Evolutionary conservation across 2,797 vertebrate genomes (phyloP).

Genomic region (Knipowitschia caucasica): DNA sequence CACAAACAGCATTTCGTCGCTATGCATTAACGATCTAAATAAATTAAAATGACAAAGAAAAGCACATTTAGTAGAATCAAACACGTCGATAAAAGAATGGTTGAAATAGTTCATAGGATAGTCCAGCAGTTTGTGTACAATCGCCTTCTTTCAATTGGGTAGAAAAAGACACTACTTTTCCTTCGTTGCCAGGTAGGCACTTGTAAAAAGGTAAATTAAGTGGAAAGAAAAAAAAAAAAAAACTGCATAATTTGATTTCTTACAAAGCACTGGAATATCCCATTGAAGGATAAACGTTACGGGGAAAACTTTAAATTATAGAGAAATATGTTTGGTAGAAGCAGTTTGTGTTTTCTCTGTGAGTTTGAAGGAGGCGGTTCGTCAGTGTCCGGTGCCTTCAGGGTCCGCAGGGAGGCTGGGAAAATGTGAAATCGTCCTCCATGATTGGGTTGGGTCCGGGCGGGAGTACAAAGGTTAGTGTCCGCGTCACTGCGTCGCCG

Average conservation of each 20-base stretch:
- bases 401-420: conserved; percentile 25
- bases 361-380: conserved; percentile 24
- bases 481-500: conserved; percentile 77
- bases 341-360: conserved; percentile 21
- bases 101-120: conserved; percentile 7
- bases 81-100: conserved; percentile 38
- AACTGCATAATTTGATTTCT: not conserved
- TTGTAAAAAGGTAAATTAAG: not conserved
- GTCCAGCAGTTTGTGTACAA: conserved; percentile 4
- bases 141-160: not conserved
- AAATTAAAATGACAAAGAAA: conserved; percentile 54
- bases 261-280: conserved; percentile 2
- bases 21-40: conserved; percentile 52
- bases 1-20: conserved; percentile 12
- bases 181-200: not conserved
- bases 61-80: conserved; percentile 55
- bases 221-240: not conserved
- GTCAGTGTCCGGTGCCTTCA: conserved; percentile 22
- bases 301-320: conserved; percentile 53
- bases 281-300: conserved; percentile 28
- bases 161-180: not conserved
- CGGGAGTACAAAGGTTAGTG: conserved; percentile 26
- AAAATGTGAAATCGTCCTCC: conserved; percentile 27
- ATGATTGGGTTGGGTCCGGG: conserved; percentile 15
- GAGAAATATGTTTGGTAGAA: conserved; percentile 46